A percentile compares a stretch with the other conserved stretches of the same genome.
These are phyloP conservation scores for Salvelinus alpinus DNA, from an alignment of 2,113 vertebrate species.

Conservation along the genomic window DNA sequence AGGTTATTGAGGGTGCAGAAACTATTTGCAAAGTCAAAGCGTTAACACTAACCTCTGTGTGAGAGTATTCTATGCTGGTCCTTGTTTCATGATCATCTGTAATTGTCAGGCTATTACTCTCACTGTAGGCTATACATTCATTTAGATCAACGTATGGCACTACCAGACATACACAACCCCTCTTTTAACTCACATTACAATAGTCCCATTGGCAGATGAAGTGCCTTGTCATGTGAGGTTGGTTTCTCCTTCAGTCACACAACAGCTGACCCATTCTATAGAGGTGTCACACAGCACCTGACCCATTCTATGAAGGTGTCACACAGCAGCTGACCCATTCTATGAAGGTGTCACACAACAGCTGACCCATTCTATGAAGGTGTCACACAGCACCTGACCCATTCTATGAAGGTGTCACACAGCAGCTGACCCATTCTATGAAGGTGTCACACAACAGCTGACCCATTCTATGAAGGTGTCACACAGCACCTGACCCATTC, in stretches of 20 bases:
- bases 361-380: no score
- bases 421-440: no score
- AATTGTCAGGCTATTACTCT: not conserved
- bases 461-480: no score
- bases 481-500: no score
- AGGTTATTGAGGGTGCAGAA: not conserved
- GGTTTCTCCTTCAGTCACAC: slow-evolving; percentile 5
- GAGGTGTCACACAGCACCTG: no score
- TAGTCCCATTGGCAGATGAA: slow-evolving; percentile 54
- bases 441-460: no score
- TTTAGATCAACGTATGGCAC: slow-evolving; percentile 45
- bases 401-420: no score
- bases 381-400: no score
- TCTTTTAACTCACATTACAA: slow-evolving; percentile 54
- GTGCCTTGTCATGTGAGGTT: slow-evolving; percentile 30
- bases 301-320: not conserved
- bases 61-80: not conserved
- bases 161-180: slow-evolving; percentile 5
- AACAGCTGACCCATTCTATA: slow-evolving; percentile 6
- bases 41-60: not conserved
- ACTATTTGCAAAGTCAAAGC: not conserved
- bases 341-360: no score
- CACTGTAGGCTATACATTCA: not conserved
- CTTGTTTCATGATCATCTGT: not conserved
- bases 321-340: no score